Base-by-base conservation (phyloP, 2,797 vertebrate genomes). In the Prionace glauca region DNA sequence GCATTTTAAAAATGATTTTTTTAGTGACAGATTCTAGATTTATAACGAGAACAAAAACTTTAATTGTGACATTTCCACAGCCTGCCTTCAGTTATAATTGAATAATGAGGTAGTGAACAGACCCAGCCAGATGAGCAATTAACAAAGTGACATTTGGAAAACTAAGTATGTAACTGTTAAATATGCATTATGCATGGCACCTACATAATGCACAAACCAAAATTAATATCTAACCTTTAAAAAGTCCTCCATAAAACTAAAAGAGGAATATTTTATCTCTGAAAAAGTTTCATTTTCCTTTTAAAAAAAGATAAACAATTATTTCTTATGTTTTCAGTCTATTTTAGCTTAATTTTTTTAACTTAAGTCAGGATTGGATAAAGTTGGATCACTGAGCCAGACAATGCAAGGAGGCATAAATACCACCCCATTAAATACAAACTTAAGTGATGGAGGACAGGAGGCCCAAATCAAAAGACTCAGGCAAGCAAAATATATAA, bases 131-230 rank as follows among this genome's bases (percentile, higher is more conserved):
- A 74, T 50, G 26, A 72, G 72, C 41, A 26, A 95, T 95, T 77
- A 95, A 77, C 93, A n/a, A 69, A 94, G 16, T 45, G 71, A 4
- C 93, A 77, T 95, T 95, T 95, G 14, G 69, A 71, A 94, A 74
- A 72, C 65, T 50, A 72, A 72, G 26, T 60, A 88, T 50, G 36
- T 72, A 22, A 50, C 67, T 72, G 65, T 72, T 71, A 74, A 56
- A 36, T 41, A n/a, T 41, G 24, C 45, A 94, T 74, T 94, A 18
- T 94, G 69, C 45, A 74, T 45, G 45, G 0, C 32, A 41, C 22
- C 93, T 94, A 32, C 41, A 45, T 26, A 74, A 94, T 92, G 36
- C 69, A 74, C 93, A 74, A 94, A 94, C 50, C 93, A 94, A 94
- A 94, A 62, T 90, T 32, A 74, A 94, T 94, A 74, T 74, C 45